A percentile compares a stretch with the other conserved stretches of the same genome.
Evolutionary conservation across 2,797 vertebrate species (phyloP).

Genomic region (Graptemys geographica): DNA sequence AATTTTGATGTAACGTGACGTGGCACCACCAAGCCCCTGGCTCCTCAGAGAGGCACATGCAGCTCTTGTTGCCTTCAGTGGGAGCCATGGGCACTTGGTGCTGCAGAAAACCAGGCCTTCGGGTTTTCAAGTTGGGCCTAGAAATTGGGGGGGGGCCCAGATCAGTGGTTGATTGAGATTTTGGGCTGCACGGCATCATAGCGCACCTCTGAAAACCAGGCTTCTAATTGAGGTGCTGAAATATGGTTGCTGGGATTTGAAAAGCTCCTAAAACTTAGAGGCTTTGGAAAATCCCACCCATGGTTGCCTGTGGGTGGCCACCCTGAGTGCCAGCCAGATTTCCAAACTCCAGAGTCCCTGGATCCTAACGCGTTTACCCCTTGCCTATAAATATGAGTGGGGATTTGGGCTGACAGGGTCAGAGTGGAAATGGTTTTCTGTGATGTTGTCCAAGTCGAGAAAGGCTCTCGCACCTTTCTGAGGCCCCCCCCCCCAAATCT

Average conservation of each 20-base stretch:
- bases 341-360: neutral
- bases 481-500: neutral
- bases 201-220: neutral
- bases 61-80: neutral
- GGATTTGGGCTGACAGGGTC: neutral
- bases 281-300: neutral
- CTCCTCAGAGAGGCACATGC: neutral
- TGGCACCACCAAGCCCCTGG: neutral
- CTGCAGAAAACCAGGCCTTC: neutral
- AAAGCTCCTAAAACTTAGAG: neutral
- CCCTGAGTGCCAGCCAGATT: neutral
- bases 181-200: neutral
- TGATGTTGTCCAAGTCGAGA: neutral
- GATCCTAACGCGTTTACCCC: neutral
- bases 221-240: neutral
- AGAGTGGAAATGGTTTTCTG: neutral
- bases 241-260: neutral
- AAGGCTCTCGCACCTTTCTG: neutral
- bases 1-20: neutral
- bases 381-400: neutral
- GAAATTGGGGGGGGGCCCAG: neutral
- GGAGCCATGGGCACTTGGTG: neutral
- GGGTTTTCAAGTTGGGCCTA: neutral
- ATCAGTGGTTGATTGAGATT: neutral
- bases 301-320: neutral